Evolutionary conservation across 2,888 invertebrate genomes (phyloP), one percentile per base, ranked within the genome.

Genomic region (Pomacea canaliculata): DNA sequence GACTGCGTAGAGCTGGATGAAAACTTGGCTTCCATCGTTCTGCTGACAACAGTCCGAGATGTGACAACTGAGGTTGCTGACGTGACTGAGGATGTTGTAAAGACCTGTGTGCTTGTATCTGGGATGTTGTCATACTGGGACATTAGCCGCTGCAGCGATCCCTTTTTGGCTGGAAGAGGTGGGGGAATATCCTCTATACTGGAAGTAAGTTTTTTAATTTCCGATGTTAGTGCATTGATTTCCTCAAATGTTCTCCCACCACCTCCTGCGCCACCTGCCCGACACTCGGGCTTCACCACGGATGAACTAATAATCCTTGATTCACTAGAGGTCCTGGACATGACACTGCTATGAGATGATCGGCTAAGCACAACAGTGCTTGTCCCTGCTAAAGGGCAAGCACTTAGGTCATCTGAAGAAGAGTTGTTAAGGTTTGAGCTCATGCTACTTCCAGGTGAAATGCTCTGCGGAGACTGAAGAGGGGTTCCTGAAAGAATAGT

Each of bases 371-470:
- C 23, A n/a, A 76, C 68, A 1, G 76, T 73, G n/a, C 51, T 66
- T 59, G 65, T 56, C 23, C 62, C 48, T 10, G 48, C 19, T 19
- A 68, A 65, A 27, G 70, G 27, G 5, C 23, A 46, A 27, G 9
- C 27, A 7, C 60, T 56, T 8, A 60, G 67, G 18, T 73, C 73
- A 18, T 73, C 73, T 7, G 37, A 66, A 37, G 86, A 83, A n/a
- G 96, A 96, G 85, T 95, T 95, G 91, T 96, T 96, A 85, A 96
- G 92, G 91, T 96, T 95, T 0, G 96, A 97, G 91, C 96, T 96
- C 85, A 96, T 92, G 84, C 96, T 97, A 73, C 96, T 96, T 76
- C 94, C 94, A 84, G 95, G 88, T 13, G 88, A 89, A 65, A 82
- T 82, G 80, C 85, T 86, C 56, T 70, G 76, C 12, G 81, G 79